Base-by-base conservation (phyloP, 1,140 invertebrate genomes). In the Phocides pigmalion region DNA sequence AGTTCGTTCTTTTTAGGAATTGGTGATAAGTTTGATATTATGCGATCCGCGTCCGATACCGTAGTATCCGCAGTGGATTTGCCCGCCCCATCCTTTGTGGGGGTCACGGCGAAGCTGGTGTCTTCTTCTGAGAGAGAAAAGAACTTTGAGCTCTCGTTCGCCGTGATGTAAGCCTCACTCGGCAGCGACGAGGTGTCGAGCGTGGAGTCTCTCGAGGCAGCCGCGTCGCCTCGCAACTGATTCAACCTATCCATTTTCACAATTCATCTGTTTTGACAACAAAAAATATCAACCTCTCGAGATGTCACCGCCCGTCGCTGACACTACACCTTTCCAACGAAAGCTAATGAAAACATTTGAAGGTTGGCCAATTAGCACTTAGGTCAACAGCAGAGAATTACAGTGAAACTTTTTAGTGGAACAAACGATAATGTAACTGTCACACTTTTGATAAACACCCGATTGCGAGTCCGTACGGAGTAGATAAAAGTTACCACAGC, bases 231-330 rank as follows among this genome's bases (percentile, higher is more conserved):
- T 56, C 86, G 76, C 82, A 91, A 79, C 74, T 89, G 82, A 64
- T 76, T 87, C 76, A 89, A 67, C 73, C 87, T 91, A 89, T 89
- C 89, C 89, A 91, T 90, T 82, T 75, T 76, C 82, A 83, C 83
- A 79, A 83, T 83, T 89, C 89, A 91, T 89, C 83, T 87, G 84
- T 81, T 83, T 74, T 74, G 77, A 83, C 75, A 82, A 78, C 72
- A 82, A 73, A 58, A 70, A 74, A 68, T 68, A 76, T 56, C 54
- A 70, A 67, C 70, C 62, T 56, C 46, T 41, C 25, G 22, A 74
- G 47, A 66, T 70, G 39, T 49, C 66, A 47, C 44, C 50, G 63
- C 62, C 28, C 37, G 53, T 63, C 61, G 68, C 64, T 41, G 64
- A 28, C 25, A 69, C 62, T 72, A 66, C 74, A 66, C 72, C 47